Evolutionary conservation across 2,888 invertebrate genomes (phyloP).

Genomic region (Lucinisca nassula): DNA sequence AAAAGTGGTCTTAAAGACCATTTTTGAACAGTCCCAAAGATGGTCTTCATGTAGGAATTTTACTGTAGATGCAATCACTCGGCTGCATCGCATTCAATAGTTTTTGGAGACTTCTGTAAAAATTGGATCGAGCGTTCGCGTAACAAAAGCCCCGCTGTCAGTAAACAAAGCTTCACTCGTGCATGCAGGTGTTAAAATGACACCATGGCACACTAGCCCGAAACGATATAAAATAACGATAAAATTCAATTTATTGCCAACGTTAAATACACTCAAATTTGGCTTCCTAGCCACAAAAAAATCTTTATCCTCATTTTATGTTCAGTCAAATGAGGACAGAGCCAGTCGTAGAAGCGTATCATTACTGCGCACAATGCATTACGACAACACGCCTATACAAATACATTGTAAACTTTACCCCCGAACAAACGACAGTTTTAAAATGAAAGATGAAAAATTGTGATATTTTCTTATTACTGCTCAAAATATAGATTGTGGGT

Average conservation of each 20-base stretch:
- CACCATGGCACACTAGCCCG: neutral
- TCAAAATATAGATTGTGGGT: too few species aligned
- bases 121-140: neutral
- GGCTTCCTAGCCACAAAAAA: neutral
- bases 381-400: too few species aligned
- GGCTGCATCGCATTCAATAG: neutral
- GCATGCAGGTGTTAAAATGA: slow-evolving; percentile 60
- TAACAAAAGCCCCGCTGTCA: neutral
- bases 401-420: too few species aligned
- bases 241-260: slow-evolving; percentile 6
- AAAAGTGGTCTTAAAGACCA: too few species aligned
- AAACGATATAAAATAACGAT: neutral
- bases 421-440: too few species aligned
- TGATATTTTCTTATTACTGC: too few species aligned
- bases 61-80: too few species aligned
- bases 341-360: too few species aligned
- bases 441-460: too few species aligned
- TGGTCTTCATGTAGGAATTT: too few species aligned
- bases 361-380: too few species aligned
- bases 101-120: neutral
- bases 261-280: neutral
- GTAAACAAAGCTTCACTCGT: slow-evolving; percentile 39
- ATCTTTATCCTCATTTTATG: neutral
- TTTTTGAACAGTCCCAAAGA: too few species aligned
- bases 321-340: neutral